These are phyloP conservation scores for Octodon degus DNA, from an alignment of 2,113 vertebrate species.

Conservation along the genomic window DNA sequence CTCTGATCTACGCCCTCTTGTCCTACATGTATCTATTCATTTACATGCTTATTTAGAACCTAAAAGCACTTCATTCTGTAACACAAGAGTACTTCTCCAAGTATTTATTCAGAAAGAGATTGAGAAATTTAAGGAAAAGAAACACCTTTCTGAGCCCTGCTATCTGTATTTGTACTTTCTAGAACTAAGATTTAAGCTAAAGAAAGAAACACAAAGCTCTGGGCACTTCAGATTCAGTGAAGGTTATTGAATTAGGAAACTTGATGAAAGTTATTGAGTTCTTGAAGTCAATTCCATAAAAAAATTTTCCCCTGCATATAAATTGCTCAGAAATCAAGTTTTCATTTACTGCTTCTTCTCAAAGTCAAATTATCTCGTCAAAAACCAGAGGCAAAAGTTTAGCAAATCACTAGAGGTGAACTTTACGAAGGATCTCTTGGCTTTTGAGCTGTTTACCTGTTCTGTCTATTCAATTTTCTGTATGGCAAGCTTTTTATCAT, in stretches of 20 bases:
- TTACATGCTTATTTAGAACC: not conserved
- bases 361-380: not conserved
- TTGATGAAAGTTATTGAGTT: slow-evolving; percentile 16
- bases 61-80: not conserved
- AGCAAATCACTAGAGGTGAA: not conserved
- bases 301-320: not conserved
- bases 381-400: not conserved
- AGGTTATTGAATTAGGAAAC: not conserved
- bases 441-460: slow-evolving; percentile 30
- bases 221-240: not conserved
- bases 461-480: not conserved
- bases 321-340: slow-evolving; percentile 8
- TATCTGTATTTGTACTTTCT: not conserved
- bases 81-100: not conserved
- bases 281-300: not conserved
- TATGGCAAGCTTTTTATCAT: not conserved
- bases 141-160: not conserved
- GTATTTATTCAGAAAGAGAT: not conserved
- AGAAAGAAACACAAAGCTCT: not conserved
- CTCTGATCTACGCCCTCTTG: not conserved
- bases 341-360: not conserved
- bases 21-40: too few relatives aligned
- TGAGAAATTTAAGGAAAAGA: not conserved
- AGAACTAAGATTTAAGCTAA: not conserved
- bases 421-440: not conserved